Percentiles rank a stretch among this genome's conserved stretches.
phyloP scores from a whole-genome alignment of 2,113 vertebrate species.

The Gulo gulo region DNA sequence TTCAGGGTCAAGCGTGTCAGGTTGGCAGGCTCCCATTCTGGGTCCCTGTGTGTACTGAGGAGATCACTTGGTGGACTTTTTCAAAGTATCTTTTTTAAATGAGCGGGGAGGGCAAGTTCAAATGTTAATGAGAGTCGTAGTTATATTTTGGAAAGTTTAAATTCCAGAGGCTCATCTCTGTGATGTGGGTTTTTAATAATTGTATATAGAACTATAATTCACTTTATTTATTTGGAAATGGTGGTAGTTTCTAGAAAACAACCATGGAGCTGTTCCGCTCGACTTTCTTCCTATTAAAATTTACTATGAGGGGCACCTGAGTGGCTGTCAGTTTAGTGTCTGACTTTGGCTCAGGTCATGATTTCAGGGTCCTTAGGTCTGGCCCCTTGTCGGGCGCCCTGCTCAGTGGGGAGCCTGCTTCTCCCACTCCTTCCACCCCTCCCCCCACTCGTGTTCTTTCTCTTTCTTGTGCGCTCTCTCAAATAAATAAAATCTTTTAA shows the following conservation, averaged over 20 bases:
- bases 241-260: conserved; percentile 5
- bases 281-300: background rate
- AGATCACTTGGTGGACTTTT: background rate
- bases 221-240: background rate
- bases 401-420: background rate
- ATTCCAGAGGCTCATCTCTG: background rate
- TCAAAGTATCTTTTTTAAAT: background rate
- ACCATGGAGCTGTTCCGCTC: background rate
- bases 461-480: background rate
- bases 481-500: background rate
- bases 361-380: background rate
- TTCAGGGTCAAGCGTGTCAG: background rate
- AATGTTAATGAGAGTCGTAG: conserved; percentile 20
- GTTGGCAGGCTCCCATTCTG: background rate
- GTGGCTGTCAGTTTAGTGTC: background rate
- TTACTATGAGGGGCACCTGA: background rate
- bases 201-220: background rate
- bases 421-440: background rate
- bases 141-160: background rate
- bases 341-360: background rate
- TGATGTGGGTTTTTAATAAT: background rate
- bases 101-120: background rate
- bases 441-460: background rate
- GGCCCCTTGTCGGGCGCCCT: background rate
- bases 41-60: background rate